Base-by-base conservation (phyloP, 2,888 invertebrate genomes). In the Agriopis leucophaearia region DNA sequence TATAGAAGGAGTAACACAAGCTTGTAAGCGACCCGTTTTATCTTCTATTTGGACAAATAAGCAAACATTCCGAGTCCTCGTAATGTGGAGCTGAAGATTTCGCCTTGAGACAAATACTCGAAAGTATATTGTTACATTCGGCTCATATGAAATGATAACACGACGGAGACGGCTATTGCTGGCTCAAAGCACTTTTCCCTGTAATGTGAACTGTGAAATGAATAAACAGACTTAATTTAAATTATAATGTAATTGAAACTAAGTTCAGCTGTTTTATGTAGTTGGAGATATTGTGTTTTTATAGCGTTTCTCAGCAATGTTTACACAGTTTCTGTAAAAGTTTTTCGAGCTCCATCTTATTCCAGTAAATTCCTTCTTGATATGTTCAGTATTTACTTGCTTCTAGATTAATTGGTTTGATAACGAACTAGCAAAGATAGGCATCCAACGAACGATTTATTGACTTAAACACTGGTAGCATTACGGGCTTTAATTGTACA, bases 1-100 rank as follows among this genome's bases (percentile, higher is more conserved):
- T 79, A 80, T 78, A 80, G 75, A 47, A 47, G 51, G 51, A 71
- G 70, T 74, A 77, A 79, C 79, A 74, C 68, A 67, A 69, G 60
- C 64, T 54, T 50, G 75, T 74, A 70, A 77, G 74, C 70, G 59
- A 48, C 74, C 72, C 70, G 77, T 75, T 76, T 73, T 74, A 71
- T 71, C 71, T 68, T 79, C 72, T 73, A 70, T 69, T 61, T 72
- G 76, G 74, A 70, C 72, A 74, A 77, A 79, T 76, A 76, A 69
- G 71, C 69, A 72, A 80, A 75, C 73, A 75, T 72, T 74, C 54
- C 38, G 66, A 64, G 67, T 68, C 66, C 56, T 63, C 70, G 64
- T 70, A 71, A 73, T 72, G 66, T 68, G 64, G 52, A 69, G 60
- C 64, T 65, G 62, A 69, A 69, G 70, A 71, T 70, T 74, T 71